Conservation (phyloP, 2,113 vertebrate genomes). For the Hippocampus mohnikei region DNA sequence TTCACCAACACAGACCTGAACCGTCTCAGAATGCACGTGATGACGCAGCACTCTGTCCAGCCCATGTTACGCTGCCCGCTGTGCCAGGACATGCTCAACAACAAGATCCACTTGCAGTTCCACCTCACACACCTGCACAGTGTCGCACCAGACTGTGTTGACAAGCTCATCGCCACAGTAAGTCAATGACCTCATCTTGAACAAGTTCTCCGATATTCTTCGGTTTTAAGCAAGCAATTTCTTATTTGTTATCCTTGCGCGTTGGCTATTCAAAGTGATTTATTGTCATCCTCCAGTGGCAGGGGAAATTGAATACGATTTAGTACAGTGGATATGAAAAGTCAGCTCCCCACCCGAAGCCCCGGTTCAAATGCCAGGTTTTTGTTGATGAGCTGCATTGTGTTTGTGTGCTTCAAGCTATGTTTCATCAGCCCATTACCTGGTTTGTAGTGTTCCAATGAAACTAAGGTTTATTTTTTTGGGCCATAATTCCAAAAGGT, state of each 20-base stretch:
- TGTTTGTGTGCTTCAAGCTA: neutral
- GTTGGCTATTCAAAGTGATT: constrained; percentile 11
- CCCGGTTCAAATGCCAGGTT: neutral
- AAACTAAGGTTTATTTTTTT: neutral
- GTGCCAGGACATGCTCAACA: constrained; percentile 99
- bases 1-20: constrained; percentile 94
- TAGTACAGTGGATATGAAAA: neutral
- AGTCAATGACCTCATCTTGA: constrained; percentile 40
- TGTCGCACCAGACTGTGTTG: constrained; percentile 94
- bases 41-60: constrained; percentile 98
- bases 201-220: neutral
- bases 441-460: neutral
- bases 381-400: neutral
- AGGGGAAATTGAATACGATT: neutral
- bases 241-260: neutral
- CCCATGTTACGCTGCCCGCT: constrained; percentile 95
- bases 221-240: neutral
- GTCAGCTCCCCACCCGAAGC: neutral
- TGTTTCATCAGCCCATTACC: too few species aligned
- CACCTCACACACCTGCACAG: constrained; percentile 99
- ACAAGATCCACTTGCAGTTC: constrained; percentile 98
- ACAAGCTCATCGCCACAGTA: constrained; percentile 95
- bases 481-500: neutral
- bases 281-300: constrained; percentile 2
- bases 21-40: constrained; percentile 93